Percentiles rank a stretch among this genome's conserved stretches.
Evolutionary conservation across 2,797 vertebrate genomes (phyloP).

Genomic region (Saxicola maurus): DNA sequence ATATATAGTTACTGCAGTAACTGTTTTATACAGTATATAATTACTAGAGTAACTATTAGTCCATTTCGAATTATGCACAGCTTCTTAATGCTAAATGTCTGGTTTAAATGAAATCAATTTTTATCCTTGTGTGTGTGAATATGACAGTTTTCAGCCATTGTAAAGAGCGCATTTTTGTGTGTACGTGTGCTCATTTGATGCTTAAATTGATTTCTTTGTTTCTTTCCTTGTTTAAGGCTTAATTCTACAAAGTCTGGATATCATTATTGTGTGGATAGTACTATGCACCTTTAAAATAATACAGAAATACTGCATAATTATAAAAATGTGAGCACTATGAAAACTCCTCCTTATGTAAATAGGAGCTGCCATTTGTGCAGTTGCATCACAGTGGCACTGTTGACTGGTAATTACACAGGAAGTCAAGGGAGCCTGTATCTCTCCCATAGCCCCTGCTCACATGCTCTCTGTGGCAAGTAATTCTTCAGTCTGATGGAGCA

Average conservation of each 20-base stretch:
- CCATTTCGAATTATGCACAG: not conserved
- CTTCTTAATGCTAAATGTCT: not conserved
- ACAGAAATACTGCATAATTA: not conserved
- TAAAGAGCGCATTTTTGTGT: not conserved
- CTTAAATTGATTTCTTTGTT: not conserved
- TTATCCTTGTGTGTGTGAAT: not conserved
- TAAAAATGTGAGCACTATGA: not conserved
- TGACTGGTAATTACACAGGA: not conserved
- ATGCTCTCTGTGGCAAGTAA: fast-evolving
- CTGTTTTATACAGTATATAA: too few species aligned
- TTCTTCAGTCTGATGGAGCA: fast-evolving
- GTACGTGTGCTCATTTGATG: not conserved
- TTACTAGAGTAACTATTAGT: not conserved
- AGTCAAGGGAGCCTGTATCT: not conserved
- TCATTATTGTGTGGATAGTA: not conserved
- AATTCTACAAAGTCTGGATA: not conserved
- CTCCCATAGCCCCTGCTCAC: too few species aligned
- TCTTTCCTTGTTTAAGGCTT: not conserved
- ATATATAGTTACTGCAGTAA: too few species aligned
- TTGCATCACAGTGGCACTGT: not conserved
- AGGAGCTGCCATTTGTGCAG: not conserved
- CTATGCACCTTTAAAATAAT: not conserved
- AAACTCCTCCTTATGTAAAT: not conserved
- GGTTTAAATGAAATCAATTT: not conserved
- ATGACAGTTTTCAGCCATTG: not conserved